Evolutionary conservation across 2,113 vertebrate genomes (phyloP).

Genomic region (Microcebus lehilahytsara): DNA sequence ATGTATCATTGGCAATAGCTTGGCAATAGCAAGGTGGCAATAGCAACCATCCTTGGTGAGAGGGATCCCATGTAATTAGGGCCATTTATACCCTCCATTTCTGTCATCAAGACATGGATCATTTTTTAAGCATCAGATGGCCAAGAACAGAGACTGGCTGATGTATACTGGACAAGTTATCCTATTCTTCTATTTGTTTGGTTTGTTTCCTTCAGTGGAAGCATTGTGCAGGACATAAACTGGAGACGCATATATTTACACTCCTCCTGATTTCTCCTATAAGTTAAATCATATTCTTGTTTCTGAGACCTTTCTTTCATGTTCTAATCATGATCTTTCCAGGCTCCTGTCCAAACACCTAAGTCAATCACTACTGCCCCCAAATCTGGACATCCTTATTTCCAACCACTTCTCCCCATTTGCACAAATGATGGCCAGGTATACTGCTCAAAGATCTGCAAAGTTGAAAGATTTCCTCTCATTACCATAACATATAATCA

Average conservation of each 20-base stretch:
- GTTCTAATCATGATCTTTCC: neutral
- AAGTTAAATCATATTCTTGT: neutral
- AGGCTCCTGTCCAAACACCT: neutral
- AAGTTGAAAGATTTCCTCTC: neutral
- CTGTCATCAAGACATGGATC: neutral
- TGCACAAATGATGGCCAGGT: neutral
- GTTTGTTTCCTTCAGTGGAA: neutral
- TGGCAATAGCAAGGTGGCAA: too few relatives aligned
- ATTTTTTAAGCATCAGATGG: neutral
- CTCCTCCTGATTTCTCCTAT: neutral
- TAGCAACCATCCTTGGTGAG: neutral
- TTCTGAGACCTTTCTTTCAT: neutral
- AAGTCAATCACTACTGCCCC: neutral
- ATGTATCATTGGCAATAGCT: neutral
- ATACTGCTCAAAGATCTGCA: neutral
- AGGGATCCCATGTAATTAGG: neutral
- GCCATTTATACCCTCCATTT: neutral
- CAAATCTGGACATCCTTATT: neutral
- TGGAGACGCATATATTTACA: neutral
- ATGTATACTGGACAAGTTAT: neutral
- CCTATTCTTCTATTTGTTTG: neutral
- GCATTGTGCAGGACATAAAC: too few relatives aligned
- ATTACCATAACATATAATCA: neutral
- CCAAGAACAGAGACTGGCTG: neutral
- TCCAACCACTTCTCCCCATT: neutral